These are phyloP conservation scores for Prorops nasuta DNA, from an alignment of 1,140 invertebrate genomes.

Conservation along the genomic window DNA sequence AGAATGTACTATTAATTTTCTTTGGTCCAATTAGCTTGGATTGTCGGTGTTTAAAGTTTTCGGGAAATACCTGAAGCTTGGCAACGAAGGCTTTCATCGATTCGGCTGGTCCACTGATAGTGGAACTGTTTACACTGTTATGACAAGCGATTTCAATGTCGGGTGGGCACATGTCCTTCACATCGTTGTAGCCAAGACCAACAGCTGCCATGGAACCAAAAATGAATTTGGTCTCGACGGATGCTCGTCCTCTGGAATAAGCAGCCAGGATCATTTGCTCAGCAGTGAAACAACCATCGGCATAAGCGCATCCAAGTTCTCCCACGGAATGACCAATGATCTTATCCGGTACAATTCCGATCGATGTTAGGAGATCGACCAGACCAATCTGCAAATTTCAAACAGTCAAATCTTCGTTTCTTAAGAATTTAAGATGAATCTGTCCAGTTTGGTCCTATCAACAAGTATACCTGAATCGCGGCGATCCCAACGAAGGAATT, in stretches of 20 bases:
- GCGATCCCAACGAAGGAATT: slow-evolving; percentile 73
- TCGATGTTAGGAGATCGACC: slow-evolving; percentile 65
- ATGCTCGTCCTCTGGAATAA: slow-evolving; percentile 83
- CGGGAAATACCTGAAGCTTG: slow-evolving; percentile 47
- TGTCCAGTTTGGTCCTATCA: too few relatives aligned
- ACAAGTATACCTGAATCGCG: slow-evolving; percentile 74
- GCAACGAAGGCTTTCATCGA: slow-evolving; percentile 47
- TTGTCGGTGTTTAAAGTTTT: too few relatives aligned
- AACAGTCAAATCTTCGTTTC: slow-evolving; percentile 1
- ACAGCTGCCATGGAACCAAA: slow-evolving; percentile 84
- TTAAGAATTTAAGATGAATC: too few relatives aligned
- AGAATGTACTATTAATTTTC: slow-evolving; percentile 1
- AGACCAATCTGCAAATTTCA: slow-evolving; percentile 63
- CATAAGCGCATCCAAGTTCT: slow-evolving; percentile 80
- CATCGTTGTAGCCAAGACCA: slow-evolving; percentile 64
- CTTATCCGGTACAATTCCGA: slow-evolving; percentile 70
- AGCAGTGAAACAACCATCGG: slow-evolving; percentile 76
- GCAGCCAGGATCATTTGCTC: slow-evolving; percentile 78
- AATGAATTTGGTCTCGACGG: slow-evolving; percentile 74
- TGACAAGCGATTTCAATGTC: slow-evolving; percentile 71
- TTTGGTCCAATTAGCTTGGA: too few relatives aligned
- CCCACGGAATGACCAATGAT: slow-evolving; percentile 82
- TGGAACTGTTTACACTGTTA: slow-evolving; percentile 68
- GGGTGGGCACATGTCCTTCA: slow-evolving; percentile 54
- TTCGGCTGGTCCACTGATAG: slow-evolving; percentile 68